Conservation (phyloP, 2,888 invertebrate species). For the Aethes cnicana region DNA sequence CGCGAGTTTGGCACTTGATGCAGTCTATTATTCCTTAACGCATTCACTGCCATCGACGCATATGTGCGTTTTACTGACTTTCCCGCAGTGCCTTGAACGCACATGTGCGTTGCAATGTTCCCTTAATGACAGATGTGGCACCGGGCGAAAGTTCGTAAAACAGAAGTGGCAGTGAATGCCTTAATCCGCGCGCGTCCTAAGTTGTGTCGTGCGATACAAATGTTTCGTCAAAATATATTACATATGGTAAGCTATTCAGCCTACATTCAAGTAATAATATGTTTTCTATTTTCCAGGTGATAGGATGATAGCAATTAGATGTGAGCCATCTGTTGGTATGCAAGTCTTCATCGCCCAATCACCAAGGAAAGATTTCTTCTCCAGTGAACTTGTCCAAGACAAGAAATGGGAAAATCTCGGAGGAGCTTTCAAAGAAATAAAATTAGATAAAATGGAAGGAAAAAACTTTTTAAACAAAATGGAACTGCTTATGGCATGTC, state of each 20-base stretch:
- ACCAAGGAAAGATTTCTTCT: conserved; percentile 93
- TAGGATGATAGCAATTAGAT: conserved; percentile 93
- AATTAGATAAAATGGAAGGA: conserved; percentile 97
- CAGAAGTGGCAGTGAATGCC: too few species aligned
- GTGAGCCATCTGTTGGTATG: conserved; percentile 93
- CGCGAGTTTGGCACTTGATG: too few species aligned
- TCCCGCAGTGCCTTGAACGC: too few species aligned
- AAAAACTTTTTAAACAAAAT: conserved; percentile 98
- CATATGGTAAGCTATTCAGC: conserved; percentile 82
- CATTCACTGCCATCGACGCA: too few species aligned
- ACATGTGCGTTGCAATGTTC: too few species aligned
- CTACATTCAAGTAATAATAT: conserved; percentile 5
- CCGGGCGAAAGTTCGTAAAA: too few species aligned
- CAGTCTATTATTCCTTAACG: too few species aligned
- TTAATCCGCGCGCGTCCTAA: too few species aligned
- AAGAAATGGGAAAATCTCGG: conserved; percentile 97
- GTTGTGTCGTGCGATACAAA: too few species aligned
- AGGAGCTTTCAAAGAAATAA: conserved; percentile 94
- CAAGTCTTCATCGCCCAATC: conserved; percentile 95
- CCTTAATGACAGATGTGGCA: too few species aligned
- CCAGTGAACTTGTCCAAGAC: conserved; percentile 93
- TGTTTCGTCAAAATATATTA: too few species aligned
- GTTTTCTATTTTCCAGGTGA: conserved; percentile 73
- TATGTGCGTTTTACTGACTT: too few species aligned
- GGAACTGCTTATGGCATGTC: conserved; percentile 96